Conservation (phyloP, 2,113 vertebrate species). For the Pachypanchax playfairii region DNA sequence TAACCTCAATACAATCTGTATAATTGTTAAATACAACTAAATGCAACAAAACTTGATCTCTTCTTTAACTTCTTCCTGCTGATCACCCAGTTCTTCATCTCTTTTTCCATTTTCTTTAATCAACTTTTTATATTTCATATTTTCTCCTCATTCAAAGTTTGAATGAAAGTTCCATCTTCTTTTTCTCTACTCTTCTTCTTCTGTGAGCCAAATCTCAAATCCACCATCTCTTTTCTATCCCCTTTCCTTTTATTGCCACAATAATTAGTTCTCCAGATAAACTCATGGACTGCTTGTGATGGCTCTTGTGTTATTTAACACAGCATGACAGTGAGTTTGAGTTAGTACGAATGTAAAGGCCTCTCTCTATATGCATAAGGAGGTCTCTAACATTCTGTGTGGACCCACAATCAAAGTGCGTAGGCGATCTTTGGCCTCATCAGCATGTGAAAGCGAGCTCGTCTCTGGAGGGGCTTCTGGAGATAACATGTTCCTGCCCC, state of each 20-base stretch:
- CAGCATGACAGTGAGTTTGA: conserved; percentile 26
- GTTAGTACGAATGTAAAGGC: conserved; percentile 1
- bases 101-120: conserved; percentile 4
- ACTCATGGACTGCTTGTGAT: conserved; percentile 36
- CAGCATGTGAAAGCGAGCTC: conserved; percentile 67
- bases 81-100: conserved; percentile 14
- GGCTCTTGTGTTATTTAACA: conserved; percentile 41
- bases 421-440: conserved; percentile 58
- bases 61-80: conserved; percentile 3
- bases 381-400: conserved; percentile 11
- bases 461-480: conserved; percentile 35
- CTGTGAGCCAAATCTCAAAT: conserved; percentile 18
- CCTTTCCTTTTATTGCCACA: conserved; percentile 27
- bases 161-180: too few species aligned
- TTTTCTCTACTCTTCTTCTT: conserved; percentile 3
- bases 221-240: conserved; percentile 21
- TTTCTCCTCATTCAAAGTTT: conserved; percentile 8
- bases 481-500: conserved; percentile 39
- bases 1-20: background rate
- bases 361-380: conserved; percentile 28
- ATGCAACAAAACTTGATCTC: conserved; percentile 7
- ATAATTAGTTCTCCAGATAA: conserved; percentile 68
- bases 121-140: conserved; percentile 6
- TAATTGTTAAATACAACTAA: background rate
- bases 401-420: conserved; percentile 26